A percentile compares a stretch with the other conserved stretches of the same genome.
phyloP scores from a whole-genome alignment of 2,113 vertebrate species.

The Oncorhynchus tshawytscha region DNA sequence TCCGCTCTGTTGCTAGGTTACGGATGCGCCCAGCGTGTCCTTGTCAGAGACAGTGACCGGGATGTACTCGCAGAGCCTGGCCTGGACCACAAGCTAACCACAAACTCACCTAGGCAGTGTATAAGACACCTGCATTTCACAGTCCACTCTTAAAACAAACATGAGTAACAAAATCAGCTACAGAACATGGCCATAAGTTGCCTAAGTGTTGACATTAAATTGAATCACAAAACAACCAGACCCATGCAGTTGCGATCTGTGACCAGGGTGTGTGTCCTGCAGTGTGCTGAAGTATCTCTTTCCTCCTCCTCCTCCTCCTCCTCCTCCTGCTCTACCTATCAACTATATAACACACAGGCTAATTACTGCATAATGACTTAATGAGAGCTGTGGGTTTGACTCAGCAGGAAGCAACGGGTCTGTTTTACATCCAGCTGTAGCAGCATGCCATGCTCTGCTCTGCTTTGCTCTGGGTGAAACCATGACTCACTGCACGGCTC shows the following conservation, averaged over 20 bases:
- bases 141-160: not conserved
- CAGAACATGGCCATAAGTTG: not conserved
- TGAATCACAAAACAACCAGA: not conserved
- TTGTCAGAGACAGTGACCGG: slow-evolving; percentile 27
- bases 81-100: slow-evolving; percentile 12
- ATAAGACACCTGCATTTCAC: not conserved
- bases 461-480: slow-evolving; percentile 49
- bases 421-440: slow-evolving; percentile 65
- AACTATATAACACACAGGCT: slow-evolving; percentile 53
- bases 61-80: slow-evolving; percentile 35
- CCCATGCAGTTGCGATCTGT: not conserved
- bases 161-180: not conserved
- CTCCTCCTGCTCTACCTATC: slow-evolving; percentile 51
- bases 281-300: not conserved
- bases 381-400: slow-evolving; percentile 66
- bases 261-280: not conserved
- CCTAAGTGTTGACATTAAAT: not conserved
- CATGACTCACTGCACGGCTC: slow-evolving; percentile 52
- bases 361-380: slow-evolving; percentile 69
- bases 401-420: slow-evolving; percentile 66
- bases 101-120: not conserved
- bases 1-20: slow-evolving; percentile 56
- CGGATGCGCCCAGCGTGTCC: slow-evolving; percentile 22
- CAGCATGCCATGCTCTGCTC: slow-evolving; percentile 37
- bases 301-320: not conserved